phyloP scores from a whole-genome alignment of 2,113 vertebrate species.

The Eublepharis macularius region DNA sequence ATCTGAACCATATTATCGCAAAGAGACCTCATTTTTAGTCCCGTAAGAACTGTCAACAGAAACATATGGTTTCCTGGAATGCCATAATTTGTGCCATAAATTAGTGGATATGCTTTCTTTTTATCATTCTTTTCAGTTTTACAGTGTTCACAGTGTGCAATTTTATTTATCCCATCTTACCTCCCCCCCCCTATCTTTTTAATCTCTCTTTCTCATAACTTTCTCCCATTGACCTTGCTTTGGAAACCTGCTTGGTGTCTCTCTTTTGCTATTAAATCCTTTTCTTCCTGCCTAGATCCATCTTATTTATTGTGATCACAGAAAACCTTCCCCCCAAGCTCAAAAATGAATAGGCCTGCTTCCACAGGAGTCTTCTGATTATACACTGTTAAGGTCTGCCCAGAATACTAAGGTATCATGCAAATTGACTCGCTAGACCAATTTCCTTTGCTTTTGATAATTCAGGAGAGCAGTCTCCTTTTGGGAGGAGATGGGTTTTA shows the following conservation, averaged over 20 bases:
- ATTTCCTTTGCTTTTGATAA: conserved; percentile 34
- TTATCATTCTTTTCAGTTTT: conserved; percentile 11
- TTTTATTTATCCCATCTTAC: conserved; percentile 13
- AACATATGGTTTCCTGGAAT: conserved; percentile 18
- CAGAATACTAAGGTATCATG: conserved; percentile 61
- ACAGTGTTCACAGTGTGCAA: not conserved
- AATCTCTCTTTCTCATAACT: conserved; percentile 15
- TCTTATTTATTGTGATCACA: conserved; percentile 59
- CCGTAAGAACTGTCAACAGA: conserved; percentile 43
- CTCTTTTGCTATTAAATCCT: conserved; percentile 42
- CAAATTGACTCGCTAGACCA: conserved; percentile 45
- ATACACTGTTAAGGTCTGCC: conserved; percentile 39
- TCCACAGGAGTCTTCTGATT: conserved; percentile 47
- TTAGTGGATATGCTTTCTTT: conserved; percentile 25
- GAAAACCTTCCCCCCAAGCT: conserved; percentile 24
- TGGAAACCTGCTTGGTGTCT: conserved; percentile 23
- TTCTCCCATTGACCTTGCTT: conserved; percentile 31
- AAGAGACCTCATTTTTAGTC: conserved; percentile 48
- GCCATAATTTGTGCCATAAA: not conserved
- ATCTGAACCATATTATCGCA: conserved; percentile 25
- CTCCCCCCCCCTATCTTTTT: conserved; percentile 36
- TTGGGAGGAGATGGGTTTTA: conserved; percentile 45
- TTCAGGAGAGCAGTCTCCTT: conserved; percentile 39
- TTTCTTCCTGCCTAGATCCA: conserved; percentile 32
- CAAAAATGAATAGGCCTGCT: conserved; percentile 44